Conservation (phyloP, 2,888 invertebrate genomes). For the Nomada fabriciana region DNA sequence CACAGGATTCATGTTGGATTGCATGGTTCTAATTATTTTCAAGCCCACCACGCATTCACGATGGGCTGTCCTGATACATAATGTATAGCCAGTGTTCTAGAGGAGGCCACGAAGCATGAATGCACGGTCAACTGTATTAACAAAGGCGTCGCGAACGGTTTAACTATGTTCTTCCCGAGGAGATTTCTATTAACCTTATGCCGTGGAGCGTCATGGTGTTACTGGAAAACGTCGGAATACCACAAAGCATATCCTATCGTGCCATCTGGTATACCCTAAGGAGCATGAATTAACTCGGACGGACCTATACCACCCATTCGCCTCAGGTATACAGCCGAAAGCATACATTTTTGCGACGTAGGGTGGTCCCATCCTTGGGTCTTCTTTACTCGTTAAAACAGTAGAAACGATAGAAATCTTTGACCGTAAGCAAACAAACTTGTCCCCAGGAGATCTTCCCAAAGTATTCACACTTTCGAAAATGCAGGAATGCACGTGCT, state of each 20-base stretch:
- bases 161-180: constrained; percentile 54
- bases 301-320: constrained; percentile 46
- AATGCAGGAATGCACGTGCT: background rate
- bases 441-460: background rate
- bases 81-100: constrained; percentile 24
- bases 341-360: constrained; percentile 16
- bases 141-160: constrained; percentile 44
- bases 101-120: constrained; percentile 9
- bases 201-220: constrained; percentile 38
- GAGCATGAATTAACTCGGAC: constrained; percentile 66
- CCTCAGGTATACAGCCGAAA: constrained; percentile 55
- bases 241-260: constrained; percentile 66
- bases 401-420: constrained; percentile 38
- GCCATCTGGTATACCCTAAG: constrained; percentile 64
- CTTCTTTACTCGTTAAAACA: constrained; percentile 37
- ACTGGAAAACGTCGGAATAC: constrained; percentile 57
- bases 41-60: constrained; percentile 10
- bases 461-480: background rate
- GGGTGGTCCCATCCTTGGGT: constrained; percentile 25
- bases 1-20: background rate
- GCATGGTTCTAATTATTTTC: constrained; percentile 37
- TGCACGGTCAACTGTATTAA: constrained; percentile 33
- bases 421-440: constrained; percentile 10
- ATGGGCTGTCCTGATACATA: constrained; percentile 33
- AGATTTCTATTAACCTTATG: constrained; percentile 71